Evolutionary conservation across 1,140 invertebrate genomes (phyloP).

Genomic region (Solenopsis invicta): DNA sequence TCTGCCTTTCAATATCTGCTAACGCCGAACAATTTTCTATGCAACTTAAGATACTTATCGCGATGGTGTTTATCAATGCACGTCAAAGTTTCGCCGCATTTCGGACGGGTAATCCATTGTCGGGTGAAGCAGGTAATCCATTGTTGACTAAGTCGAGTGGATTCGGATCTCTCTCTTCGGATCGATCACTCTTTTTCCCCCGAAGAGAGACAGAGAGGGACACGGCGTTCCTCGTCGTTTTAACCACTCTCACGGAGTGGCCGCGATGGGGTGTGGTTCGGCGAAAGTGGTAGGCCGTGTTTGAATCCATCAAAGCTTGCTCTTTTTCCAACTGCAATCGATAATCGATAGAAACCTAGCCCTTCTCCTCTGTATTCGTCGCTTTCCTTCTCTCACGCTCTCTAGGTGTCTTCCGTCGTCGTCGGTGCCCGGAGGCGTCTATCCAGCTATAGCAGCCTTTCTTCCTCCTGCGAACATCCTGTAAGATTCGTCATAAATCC

Average conservation of each 20-base stretch:
- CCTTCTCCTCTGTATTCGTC: not conserved
- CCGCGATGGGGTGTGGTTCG: constrained; percentile 74
- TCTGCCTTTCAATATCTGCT: not conserved
- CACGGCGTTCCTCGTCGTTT: constrained; percentile 61
- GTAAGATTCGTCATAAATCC: constrained; percentile 69
- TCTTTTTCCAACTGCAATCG: constrained; percentile 75
- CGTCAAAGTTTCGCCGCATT: not conserved
- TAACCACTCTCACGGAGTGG: constrained; percentile 69
- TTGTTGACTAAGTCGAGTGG: constrained; percentile 39
- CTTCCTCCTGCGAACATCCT: constrained; percentile 36
- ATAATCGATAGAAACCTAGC: constrained; percentile 73
- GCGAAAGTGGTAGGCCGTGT: constrained; percentile 77
- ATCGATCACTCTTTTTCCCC: constrained; percentile 30
- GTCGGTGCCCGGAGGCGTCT: not conserved
- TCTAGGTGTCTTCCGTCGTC: too few relatives aligned
- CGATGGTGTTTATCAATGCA: constrained; percentile 30
- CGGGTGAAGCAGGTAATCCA: constrained; percentile 29
- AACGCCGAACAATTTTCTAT: not conserved
- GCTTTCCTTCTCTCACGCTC: not conserved
- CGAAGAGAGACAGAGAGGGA: not conserved
- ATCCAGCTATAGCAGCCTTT: constrained; percentile 45
- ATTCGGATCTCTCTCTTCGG: constrained; percentile 43
- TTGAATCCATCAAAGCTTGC: constrained; percentile 77
- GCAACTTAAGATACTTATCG: not conserved
- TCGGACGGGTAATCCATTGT: constrained; percentile 38